A percentile compares a stretch with the other conserved stretches of the same genome.
These are phyloP conservation scores for Hylia prasina DNA, from an alignment of 2,113 vertebrate genomes.

Conservation along the genomic window DNA sequence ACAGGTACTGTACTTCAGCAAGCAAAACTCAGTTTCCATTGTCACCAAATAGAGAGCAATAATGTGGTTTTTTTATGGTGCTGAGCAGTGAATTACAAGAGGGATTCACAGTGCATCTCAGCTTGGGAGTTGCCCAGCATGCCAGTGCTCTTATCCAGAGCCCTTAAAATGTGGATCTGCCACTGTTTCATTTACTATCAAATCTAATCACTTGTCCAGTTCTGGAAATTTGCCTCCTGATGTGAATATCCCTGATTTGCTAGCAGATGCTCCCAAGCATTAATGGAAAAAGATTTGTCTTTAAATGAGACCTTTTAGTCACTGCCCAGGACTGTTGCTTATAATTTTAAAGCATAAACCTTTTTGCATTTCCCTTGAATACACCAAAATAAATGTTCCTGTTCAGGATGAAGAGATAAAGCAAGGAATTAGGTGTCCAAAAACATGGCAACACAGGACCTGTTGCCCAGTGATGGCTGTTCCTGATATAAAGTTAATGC, in stretches of 20 bases:
- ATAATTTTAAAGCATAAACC: neutral
- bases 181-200: neutral
- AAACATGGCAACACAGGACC: neutral
- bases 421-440: neutral
- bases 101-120: neutral
- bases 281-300: neutral
- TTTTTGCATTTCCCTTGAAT: neutral
- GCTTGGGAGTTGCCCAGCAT: neutral
- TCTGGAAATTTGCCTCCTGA: neutral
- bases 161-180: neutral
- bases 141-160: neutral
- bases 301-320: neutral
- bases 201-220: neutral
- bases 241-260: neutral
- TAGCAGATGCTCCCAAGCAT: neutral
- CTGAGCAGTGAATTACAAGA: neutral
- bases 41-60: neutral
- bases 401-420: neutral
- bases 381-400: neutral
- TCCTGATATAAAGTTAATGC: neutral
- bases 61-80: rapidly evolving
- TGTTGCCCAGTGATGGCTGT: neutral
- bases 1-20: neutral
- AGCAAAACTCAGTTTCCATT: neutral
- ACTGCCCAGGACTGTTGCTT: neutral